phyloP scores from a whole-genome alignment of 1,140 invertebrate species.

The Cotesia typhae region DNA sequence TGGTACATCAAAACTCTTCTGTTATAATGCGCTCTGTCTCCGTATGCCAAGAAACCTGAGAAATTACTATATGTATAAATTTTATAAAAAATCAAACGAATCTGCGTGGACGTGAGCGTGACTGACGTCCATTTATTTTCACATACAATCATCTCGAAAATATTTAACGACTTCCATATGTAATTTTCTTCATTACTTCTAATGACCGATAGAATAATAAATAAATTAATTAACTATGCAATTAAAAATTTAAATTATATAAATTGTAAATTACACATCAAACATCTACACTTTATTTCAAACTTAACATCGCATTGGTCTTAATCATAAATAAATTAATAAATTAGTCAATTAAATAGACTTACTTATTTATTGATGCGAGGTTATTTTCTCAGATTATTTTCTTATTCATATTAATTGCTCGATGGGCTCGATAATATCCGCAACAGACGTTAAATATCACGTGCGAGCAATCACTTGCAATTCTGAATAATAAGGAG shows the following conservation, averaged over 20 bases:
- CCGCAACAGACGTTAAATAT: background rate
- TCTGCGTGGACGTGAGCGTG: constrained; percentile 31
- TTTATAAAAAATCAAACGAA: constrained; percentile 15
- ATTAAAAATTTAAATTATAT: too few relatives aligned
- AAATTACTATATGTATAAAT: too few relatives aligned
- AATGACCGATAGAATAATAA: too few relatives aligned
- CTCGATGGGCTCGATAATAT: background rate
- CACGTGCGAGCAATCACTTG: constrained; percentile 11
- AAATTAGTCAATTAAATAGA: background rate
- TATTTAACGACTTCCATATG: background rate
- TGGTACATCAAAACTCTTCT: too few relatives aligned
- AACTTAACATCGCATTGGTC: background rate
- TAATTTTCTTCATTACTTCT: background rate
- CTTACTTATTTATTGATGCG: constrained; percentile 3
- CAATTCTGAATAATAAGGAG: background rate
- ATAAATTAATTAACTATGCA: too few relatives aligned
- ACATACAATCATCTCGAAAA: background rate
- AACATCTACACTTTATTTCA: background rate
- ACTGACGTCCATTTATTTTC: constrained; percentile 21
- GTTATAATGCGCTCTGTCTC: too few relatives aligned
- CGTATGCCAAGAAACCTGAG: too few relatives aligned
- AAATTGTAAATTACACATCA: background rate
- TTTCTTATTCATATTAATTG: constrained; percentile 3
- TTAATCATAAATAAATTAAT: background rate
- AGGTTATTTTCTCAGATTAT: constrained; percentile 4